Percentiles rank a stretch among this genome's conserved stretches.
These are phyloP conservation scores for Ochlodes sylvanus DNA, from an alignment of 2,888 invertebrate genomes.

Conservation along the genomic window DNA sequence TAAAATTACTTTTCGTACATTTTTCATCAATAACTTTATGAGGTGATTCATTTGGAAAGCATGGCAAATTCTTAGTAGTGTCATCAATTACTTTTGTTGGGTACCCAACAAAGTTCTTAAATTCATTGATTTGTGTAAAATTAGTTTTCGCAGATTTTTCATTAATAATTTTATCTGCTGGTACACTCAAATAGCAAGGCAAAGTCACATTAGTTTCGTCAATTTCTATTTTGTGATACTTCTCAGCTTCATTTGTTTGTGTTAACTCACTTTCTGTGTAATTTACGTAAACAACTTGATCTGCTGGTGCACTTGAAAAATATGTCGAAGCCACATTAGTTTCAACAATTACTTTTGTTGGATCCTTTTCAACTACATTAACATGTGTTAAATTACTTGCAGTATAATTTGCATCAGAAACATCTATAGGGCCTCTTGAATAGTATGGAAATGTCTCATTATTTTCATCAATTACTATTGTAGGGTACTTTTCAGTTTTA, in stretches of 20 bases:
- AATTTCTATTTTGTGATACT: not conserved
- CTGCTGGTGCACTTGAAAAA: not conserved
- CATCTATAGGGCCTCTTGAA: not conserved
- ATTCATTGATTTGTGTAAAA: no score
- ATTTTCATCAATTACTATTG: not conserved
- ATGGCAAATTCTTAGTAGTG: no score
- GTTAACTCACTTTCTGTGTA: not conserved
- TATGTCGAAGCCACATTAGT: not conserved
- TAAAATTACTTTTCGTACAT: no score
- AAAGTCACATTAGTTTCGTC: not conserved
- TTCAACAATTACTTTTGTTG: not conserved
- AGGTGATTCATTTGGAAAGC: no score
- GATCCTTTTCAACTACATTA: not conserved
- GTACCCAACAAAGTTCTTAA: no score
- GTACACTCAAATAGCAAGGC: not conserved
- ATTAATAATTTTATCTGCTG: not conserved
- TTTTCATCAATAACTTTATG: no score
- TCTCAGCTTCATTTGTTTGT: not conserved
- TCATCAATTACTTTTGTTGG: no score
- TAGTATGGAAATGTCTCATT: not conserved
- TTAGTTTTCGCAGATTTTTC: no score
- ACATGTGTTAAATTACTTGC: not conserved
- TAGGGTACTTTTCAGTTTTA: no score
- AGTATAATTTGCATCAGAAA: not conserved
- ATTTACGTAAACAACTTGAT: not conserved